Base-by-base conservation (phyloP, 1,140 invertebrate species). In the Dermatophagoides farinae region DNA sequence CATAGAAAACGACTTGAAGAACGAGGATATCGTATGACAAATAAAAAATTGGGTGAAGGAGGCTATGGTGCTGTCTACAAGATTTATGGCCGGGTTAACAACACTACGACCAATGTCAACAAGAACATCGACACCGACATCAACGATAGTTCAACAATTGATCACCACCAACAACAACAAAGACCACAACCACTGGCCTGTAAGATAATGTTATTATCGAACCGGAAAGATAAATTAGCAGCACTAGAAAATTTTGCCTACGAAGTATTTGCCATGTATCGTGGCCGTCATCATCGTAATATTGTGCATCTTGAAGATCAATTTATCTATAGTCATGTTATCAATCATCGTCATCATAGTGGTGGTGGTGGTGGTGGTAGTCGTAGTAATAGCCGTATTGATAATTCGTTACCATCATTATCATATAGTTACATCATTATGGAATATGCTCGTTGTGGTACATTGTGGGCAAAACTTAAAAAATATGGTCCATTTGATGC, bases 401-500 rank as follows among this genome's bases (percentile, higher is more conserved):
- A 31, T 31, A 31, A 31, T 31, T 31, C 31, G n/a, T n/a, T n/a
- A n/a, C n/a, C n/a, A 31, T 20, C 14, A 16, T 16, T 52, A 16
- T 12, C 18, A 16, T 20, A 52, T 20, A 52, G 50, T 37, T 60
- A 60, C 18, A 46, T 60, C n/a, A 8, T 60, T 6, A 60, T 60
- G 57, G 57, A 60, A 39, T 60, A 53, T 22, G 40, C 41, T 4
- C 10, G 12, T 6, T 12, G n/a, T 10, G 57, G 57, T 16, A 54
- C 22, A 18, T 55, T 60, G 14, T 31, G n/a, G 12, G 40, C 14
- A 18, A 12, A 14, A 22, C 8, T 60, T 1, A 23, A 31, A 31
- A 59, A 57, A 16, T 12, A 61, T 11, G 57, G 57, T 37, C 41
- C 57, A n/a, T 25, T 60, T 10, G 16, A 18, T 23, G 51, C 61